Conservation (phyloP, 30 jellyfish, hydroid and myxozoan species). For the Turritopsis rubra region DNA sequence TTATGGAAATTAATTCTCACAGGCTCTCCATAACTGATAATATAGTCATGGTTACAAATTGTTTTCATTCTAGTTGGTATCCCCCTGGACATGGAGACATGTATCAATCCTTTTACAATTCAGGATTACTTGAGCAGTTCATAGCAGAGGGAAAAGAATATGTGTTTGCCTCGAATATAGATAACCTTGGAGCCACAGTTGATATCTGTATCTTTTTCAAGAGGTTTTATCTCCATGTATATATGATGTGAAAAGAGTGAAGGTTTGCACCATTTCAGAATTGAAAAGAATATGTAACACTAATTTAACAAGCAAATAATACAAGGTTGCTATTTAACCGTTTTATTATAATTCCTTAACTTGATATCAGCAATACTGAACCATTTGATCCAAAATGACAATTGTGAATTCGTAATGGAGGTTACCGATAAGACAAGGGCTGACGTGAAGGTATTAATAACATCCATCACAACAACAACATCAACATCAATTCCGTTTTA, state of each 20-base stretch:
- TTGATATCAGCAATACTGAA: conserved; percentile 53
- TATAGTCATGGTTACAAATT: background rate
- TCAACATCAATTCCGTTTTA: too few relatives aligned
- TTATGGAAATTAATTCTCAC: background rate
- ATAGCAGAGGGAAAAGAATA: conserved; percentile 79
- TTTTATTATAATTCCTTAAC: background rate
- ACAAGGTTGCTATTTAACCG: too few relatives aligned
- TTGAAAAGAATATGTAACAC: too few relatives aligned
- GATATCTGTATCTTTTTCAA: conserved; percentile 75
- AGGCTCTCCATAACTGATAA: background rate
- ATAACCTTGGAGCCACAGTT: conserved; percentile 94
- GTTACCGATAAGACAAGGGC: conserved; percentile 96
- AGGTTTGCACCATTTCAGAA: background rate
- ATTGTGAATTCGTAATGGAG: conserved; percentile 94
- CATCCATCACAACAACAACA: too few relatives aligned
- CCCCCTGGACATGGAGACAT: conserved; percentile 99
- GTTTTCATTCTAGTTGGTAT: conserved; percentile 64
- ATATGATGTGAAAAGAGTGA: too few relatives aligned
- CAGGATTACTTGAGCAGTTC: conserved; percentile 75
- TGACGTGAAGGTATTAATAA: conserved; percentile 70
- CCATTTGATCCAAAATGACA: conserved; percentile 37
- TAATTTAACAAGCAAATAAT: too few relatives aligned
- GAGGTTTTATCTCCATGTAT: background rate
- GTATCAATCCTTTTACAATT: conserved; percentile 80
- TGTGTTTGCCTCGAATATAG: conserved; percentile 89